phyloP scores from a whole-genome alignment of 35 echinoderm and acorn worm species.

The Strongylocentrotus purpuratus region DNA sequence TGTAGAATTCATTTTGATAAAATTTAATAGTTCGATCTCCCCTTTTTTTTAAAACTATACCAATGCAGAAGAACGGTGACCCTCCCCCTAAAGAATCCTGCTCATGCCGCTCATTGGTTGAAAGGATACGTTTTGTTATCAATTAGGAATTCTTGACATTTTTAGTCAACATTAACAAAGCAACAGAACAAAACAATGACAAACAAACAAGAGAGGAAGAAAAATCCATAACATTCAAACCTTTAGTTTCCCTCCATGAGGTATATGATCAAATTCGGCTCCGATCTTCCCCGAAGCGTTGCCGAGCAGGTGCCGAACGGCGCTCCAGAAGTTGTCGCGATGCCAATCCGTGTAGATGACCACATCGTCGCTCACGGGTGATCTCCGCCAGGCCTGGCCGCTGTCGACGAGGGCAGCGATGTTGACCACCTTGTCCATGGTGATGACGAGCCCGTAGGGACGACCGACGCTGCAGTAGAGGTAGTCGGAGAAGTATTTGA shows the following conservation, averaged over 20 bases:
- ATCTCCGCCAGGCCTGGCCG: constrained; percentile 82
- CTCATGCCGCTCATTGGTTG: no score
- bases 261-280: neutral
- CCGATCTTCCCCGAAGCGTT: constrained; percentile 70
- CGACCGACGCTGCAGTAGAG: constrained; percentile 59
- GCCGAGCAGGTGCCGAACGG: constrained; percentile 60
- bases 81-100: no score
- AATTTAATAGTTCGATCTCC: no score
- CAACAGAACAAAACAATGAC: neutral
- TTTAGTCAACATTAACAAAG: no score
- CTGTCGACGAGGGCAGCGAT: constrained; percentile 70
- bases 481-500: constrained; percentile 75
- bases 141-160: no score
- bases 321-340: constrained; percentile 81
- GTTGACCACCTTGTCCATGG: constrained; percentile 49
- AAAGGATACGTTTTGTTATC: no score
- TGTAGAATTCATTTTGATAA: no score
- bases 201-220: neutral
- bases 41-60: no score
- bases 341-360: constrained; percentile 93
- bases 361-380: constrained; percentile 45
- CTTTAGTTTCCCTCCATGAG: constrained; percentile 35
- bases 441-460: constrained; percentile 62
- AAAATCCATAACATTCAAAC: neutral
- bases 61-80: no score